Evolutionary conservation across 2,113 vertebrate species (phyloP), one percentile per base, ranked within the genome.

Genomic region (Hippocampus zosterae): DNA sequence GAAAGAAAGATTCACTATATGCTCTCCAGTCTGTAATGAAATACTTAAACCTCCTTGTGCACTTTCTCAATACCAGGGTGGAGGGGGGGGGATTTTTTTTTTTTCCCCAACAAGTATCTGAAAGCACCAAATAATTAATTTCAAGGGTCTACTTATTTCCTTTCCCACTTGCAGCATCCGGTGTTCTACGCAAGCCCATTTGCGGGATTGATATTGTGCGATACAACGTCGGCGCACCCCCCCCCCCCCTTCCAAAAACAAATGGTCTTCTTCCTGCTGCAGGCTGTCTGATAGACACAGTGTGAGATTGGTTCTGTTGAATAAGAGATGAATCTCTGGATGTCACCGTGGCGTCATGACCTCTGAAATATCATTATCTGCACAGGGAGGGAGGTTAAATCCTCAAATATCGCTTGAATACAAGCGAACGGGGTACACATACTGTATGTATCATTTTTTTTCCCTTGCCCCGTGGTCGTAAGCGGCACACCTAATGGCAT

Each of bases 311-410:
- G 84, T 87, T 91, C 80, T 89, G 90, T 81, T 89, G 87, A 91
- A 91, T 90, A 91, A 89, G 86, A 88, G 78, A 90, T 90, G 86
- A 88, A 87, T 89, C 85, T 91, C 73, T 70, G 69, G 79, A 72
- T 88, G 87, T 89, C 85, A 85, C 86, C 68, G 67, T 71, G 73
- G 71, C 6, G 74, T 80, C 76, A 72, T 66, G 70, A 87, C 86
- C 90, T 86, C 84, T 86, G 86, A 89, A 90, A 91, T 86, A 90
- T 90, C 85, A 91, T 91, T 90, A 90, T 91, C 90, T 90, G 75
- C 85, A 85, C 77, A 81, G 83, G 81, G 80, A 83, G 62, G 74
- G 74, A 86, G 88, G 89, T 88, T 88, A 88, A 91, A 81, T 84
- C 88, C 72, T 87, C 85, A 87, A 89, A 91, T 91, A 88, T 78